Base-by-base conservation (phyloP, 2,888 invertebrate genomes). In the Norana najaformis region DNA sequence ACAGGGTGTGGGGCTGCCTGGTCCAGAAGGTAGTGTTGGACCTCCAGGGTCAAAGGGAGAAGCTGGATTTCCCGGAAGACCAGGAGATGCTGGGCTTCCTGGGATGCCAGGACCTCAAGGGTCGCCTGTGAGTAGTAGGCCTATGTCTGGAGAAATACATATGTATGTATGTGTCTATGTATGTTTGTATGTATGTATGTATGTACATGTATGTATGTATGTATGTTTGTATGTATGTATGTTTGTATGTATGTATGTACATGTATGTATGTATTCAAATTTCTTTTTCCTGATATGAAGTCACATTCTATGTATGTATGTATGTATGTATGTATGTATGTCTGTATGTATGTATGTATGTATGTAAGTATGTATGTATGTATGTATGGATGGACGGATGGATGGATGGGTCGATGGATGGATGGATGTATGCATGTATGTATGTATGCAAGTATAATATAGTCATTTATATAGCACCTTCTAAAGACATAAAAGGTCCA, bases 51-150 rank as follows among this genome's bases (percentile, higher is more conserved):
- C 11, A 34, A 53, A 53, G 69, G 89, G 89, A 41, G 41, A 53
- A 34, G 69, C n/a, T 0, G 88, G 88, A 36, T 11, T 88, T 30
- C 37, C 34, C 30, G 89, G 89, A 69, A 37, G 35, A 14, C 35
- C 20, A 36, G 89, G 89, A 35, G 16, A 30, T 38, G 34, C 89
- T 23, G 89, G 89, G 13, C 18, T 53, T n/a, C 36, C 37, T 35
- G 89, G 89, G 18, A 37, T 30, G 35, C 35, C 34, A 35, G 53
- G 53, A 89, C 89, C 82, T 69, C 30, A 69, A 69, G 69, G 69
- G 6, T 30, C 6, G n/a, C 69, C 69, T 69, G 69, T 69, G 8
- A 69, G 69, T 69, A 69, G 4, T 47, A 47, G 47, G 23, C 0
- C 47, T 47, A 69, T 69, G 69, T n/a, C n/a, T n/a, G n/a, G n/a